phyloP scores from a whole-genome alignment of 1,140 invertebrate genomes.

The Pseudomyrmex concolor region DNA sequence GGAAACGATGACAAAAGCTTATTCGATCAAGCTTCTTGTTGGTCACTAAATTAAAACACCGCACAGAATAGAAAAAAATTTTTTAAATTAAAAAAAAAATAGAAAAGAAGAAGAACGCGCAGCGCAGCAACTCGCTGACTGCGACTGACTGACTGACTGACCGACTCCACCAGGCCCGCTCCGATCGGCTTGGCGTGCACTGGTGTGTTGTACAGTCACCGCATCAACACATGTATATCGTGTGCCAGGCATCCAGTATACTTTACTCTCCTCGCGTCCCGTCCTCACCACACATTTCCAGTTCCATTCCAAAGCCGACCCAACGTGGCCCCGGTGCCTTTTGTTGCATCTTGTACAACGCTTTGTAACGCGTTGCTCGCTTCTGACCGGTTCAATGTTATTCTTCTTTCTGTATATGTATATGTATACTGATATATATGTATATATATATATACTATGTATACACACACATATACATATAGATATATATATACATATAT shows the following conservation, averaged over 20 bases:
- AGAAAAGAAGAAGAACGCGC: constrained; percentile 57
- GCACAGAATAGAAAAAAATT: constrained; percentile 1
- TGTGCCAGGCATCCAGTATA: constrained; percentile 49
- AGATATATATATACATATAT: too few relatives aligned
- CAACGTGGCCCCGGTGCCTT: constrained; percentile 38
- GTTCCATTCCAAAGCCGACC: constrained; percentile 66
- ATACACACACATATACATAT: too few relatives aligned
- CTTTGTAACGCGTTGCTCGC: neutral
- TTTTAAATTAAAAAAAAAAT: neutral
- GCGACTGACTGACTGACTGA: constrained; percentile 79
- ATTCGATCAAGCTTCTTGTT: neutral
- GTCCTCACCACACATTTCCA: constrained; percentile 65
- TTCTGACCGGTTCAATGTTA: constrained; percentile 21
- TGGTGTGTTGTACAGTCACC: constrained; percentile 68
- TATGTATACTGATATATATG: neutral
- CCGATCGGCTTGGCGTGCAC: constrained; percentile 54
- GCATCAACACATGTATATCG: constrained; percentile 67
- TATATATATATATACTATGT: neutral
- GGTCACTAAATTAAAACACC: constrained; percentile 32
- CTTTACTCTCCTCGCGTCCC: constrained; percentile 63
- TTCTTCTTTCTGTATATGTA: neutral
- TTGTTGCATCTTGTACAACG: constrained; percentile 53
- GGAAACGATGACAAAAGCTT: neutral
- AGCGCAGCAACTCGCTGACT: constrained; percentile 71
- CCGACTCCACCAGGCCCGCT: constrained; percentile 67